These are phyloP conservation scores for Willisornis vidua DNA, from an alignment of 2,113 vertebrate genomes.

Conservation along the genomic window DNA sequence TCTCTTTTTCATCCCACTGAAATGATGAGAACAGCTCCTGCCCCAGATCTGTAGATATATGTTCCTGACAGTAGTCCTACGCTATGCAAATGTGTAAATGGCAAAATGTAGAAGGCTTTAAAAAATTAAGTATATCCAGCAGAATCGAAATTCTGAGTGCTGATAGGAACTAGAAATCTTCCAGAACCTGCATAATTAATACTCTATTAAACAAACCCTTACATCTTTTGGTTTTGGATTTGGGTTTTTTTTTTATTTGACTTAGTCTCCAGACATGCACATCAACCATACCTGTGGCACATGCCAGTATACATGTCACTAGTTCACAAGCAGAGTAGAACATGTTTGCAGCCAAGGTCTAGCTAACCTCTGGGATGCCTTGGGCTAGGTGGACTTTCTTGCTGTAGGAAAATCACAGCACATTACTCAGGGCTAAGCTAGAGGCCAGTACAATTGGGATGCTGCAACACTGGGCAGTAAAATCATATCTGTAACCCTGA, in stretches of 20 bases:
- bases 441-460: not conserved
- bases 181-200: slow-evolving; percentile 4
- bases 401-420: not conserved
- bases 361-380: not conserved
- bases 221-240: not conserved
- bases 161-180: slow-evolving; percentile 21
- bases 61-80: slow-evolving; percentile 61
- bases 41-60: slow-evolving; percentile 40
- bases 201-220: slow-evolving; percentile 1
- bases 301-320: not conserved
- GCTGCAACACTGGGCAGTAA: not conserved
- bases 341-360: not conserved
- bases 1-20: slow-evolving; percentile 45
- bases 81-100: slow-evolving; percentile 58
- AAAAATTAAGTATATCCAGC: slow-evolving; percentile 36
- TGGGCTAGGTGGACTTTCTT: not conserved
- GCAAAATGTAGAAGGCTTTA: slow-evolving; percentile 37
- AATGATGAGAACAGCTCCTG: slow-evolving; percentile 60
- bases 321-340: not conserved
- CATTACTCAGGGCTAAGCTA: not conserved
- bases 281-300: not conserved
- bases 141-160: slow-evolving; percentile 21
- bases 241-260: not conserved
- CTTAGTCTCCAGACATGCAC: not conserved
- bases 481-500: not conserved